Base-by-base conservation (phyloP, 2,888 invertebrate genomes). In the Rhingia campestris region DNA sequence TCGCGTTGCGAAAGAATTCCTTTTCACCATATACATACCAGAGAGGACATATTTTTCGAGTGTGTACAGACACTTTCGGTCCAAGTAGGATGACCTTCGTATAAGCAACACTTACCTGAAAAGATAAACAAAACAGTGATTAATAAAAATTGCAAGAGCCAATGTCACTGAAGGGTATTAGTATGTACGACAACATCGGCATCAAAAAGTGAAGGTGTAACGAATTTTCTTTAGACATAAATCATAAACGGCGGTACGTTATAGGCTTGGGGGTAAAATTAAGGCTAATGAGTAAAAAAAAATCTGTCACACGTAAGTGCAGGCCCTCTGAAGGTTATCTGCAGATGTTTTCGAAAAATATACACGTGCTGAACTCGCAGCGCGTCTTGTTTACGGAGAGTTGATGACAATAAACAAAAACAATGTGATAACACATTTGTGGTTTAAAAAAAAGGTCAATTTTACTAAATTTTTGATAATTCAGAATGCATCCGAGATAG, bases 61-160 rank as follows among this genome's bases (percentile, higher is more conserved):
- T 56, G 43, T 22, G 22, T 22, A 22, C 43, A 45, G 4, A 22
- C 22, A 0, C 33, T 32, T 35, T 12, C 47, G 53, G 53, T 59
- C 59, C 30, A 63, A 69, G 37, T 51, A 6, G 54, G 64, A 49
- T 64, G 82, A 73, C 77, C 82, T 82, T 77, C 73, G 14, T 43
- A 39, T 66, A 12, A 37, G 56, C 49, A 41, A 51, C 37, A 45
- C 67, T 77, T 73, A 73, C 82, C 56, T 64, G 72, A 33, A 77
- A 77, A 76, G 59, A 51, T 49, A 64, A 66, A 66, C 5, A 49
- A 59, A 73, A 67, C 43, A 76, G 45, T 14, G 54, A 73, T 82
- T 73, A 82, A 77, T 77, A 73, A 82, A 41, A 43, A 73, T 61
- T 72, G 54, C 14, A 39, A 45, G 43, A 35, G 41, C n/a, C 56